A percentile compares a stretch with the other conserved stretches of the same genome.
phyloP scores from a whole-genome alignment of 2,888 invertebrate species.

The Ernsta delagoae region DNA sequence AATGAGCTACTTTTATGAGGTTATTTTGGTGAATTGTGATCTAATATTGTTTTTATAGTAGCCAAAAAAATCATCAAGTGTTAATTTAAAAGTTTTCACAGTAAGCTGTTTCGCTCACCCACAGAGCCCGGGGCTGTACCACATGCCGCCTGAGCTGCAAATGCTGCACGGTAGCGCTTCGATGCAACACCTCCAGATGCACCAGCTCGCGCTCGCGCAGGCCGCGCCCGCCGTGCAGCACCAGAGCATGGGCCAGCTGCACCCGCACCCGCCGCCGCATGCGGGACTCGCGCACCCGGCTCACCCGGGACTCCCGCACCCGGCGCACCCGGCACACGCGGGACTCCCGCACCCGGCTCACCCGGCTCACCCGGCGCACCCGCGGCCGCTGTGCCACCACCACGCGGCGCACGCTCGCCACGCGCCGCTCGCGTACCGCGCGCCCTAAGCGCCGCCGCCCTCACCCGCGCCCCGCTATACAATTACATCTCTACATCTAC shows the following conservation, averaged over 20 bases:
- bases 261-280: conserved; percentile 49
- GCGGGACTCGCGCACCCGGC: conserved; percentile 46
- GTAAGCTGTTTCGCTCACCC: not conserved
- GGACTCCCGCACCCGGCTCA: conserved; percentile 47
- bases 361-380: conserved; percentile 33
- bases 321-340: conserved; percentile 49
- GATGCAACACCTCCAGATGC: conserved; percentile 74
- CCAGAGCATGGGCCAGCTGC: conserved; percentile 51
- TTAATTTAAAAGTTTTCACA: too few relatives aligned
- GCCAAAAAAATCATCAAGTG: too few relatives aligned
- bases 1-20: too few relatives aligned
- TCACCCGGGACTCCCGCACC: conserved; percentile 24
- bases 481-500: too few relatives aligned
- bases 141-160: conserved; percentile 80
- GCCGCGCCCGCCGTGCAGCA: conserved; percentile 45
- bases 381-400: conserved; percentile 60
- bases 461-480: conserved; percentile 12
- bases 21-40: too few relatives aligned
- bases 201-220: conserved; percentile 51
- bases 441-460: conserved; percentile 42
- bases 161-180: conserved; percentile 75
- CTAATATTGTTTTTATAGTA: too few relatives aligned
- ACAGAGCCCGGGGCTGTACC: conserved; percentile 77
- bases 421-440: conserved; percentile 55
- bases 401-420: conserved; percentile 47